Conservation (phyloP, 2,888 invertebrate species). For the Heliconius aoede region DNA sequence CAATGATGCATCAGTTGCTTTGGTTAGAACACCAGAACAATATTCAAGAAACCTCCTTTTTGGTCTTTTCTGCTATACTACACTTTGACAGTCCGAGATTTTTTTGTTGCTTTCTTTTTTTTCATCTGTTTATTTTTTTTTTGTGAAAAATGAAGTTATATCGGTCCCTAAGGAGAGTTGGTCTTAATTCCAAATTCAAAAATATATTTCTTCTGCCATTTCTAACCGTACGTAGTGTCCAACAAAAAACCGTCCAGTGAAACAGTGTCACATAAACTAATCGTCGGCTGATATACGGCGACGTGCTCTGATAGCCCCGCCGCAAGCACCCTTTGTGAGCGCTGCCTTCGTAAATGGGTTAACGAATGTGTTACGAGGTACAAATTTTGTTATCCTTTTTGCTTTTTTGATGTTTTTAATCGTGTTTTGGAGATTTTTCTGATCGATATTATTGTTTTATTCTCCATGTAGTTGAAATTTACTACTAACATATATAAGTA, state of each 20-base stretch:
- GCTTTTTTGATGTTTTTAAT: not conserved
- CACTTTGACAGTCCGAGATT: not conserved
- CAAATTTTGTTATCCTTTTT: not conserved
- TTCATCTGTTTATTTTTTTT: not conserved
- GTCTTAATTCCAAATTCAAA: not conserved
- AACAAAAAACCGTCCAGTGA: conserved; percentile 30
- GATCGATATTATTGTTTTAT: not conserved
- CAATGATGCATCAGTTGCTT: not conserved
- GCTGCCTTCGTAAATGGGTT: conserved; percentile 40
- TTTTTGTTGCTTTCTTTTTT: not conserved
- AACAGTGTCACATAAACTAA: conserved; percentile 66
- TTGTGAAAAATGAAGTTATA: not conserved
- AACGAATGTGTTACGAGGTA: conserved; percentile 22
- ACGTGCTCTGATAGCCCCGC: conserved; percentile 58
- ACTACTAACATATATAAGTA: too few species aligned
- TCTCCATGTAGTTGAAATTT: not conserved
- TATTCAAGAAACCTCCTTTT: not conserved
- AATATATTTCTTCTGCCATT: not conserved
- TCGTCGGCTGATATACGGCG: conserved; percentile 63
- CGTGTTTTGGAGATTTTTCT: not conserved
- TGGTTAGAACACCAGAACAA: not conserved
- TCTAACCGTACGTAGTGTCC: not conserved
- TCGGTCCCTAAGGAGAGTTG: not conserved
- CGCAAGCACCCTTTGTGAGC: conserved; percentile 62
- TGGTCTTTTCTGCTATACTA: not conserved